Base-by-base conservation (phyloP, 2,113 vertebrate genomes). In the Solea solea region DNA sequence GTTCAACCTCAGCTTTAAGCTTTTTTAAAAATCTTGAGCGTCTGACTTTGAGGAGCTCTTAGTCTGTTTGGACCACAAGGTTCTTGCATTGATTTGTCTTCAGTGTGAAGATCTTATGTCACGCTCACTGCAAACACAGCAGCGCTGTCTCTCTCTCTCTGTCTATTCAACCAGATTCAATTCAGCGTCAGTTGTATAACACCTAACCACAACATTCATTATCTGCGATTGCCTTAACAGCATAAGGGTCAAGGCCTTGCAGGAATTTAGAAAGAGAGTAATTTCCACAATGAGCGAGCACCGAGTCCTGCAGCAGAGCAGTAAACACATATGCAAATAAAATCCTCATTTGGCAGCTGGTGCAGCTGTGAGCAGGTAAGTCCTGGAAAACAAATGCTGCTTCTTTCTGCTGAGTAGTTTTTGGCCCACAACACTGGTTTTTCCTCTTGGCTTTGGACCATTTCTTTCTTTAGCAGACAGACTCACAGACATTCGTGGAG, bases 71-170 rank as follows among this genome's bases (percentile, higher is more conserved):
- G 48, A 61, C 45, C 25, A 2, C 7, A 14, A 51, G 34, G 44
- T 42, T 59, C 42, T 48, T 58, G 39, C 9, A 68, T 67, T 4
- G 16, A 68, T 62, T 75, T 64, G 25, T 60, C 64, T 69, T 55
- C 42, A 16, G 44, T 63, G 8, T 68, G 9, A 21, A 40, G 27
- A 53, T 39, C 34, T 34, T 3, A 34, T 34, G 21, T 21, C 21
- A 21, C 21, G 34, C 34, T 34, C 34, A 34, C 34, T 4, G 34
- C 34, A 34, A 34, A 34, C 5, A 34, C 34, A 34, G 11, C 44
- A 45, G 42, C 42, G 7, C 6, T 44, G 1, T 10, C 42, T 10
- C 6, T 10, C 6, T 6, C 3, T 49, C 8, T 62, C 8, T 16
- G 5, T 62, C 12, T 66, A 21, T 28, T 34, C 6, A 34, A 13